These are phyloP conservation scores for Temnothorax rugatulus DNA, from an alignment of 2,888 invertebrate species.

Conservation along the genomic window DNA sequence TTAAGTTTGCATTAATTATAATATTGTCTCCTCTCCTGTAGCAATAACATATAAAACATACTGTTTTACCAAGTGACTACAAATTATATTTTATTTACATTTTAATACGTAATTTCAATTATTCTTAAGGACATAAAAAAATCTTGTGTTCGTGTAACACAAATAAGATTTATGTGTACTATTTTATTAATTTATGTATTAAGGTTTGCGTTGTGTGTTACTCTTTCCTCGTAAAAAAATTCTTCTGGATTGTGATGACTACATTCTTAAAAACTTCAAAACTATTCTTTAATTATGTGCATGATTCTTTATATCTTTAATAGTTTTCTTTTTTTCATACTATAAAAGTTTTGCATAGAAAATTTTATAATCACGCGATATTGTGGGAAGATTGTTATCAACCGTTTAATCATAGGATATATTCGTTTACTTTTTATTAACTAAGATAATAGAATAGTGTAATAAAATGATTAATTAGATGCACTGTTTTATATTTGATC, in stretches of 20 bases:
- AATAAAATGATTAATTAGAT: slow-evolving; percentile 17
- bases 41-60: background rate
- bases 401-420: background rate
- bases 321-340: background rate
- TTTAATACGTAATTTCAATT: slow-evolving; percentile 15
- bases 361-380: background rate
- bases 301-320: background rate
- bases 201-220: background rate
- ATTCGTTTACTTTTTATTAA: background rate
- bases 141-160: slow-evolving; percentile 8
- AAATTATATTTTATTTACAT: slow-evolving; percentile 15
- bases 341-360: background rate
- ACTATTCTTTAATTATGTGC: background rate
- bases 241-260: background rate
- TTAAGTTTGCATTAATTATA: slow-evolving; percentile 21
- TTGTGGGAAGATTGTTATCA: background rate
- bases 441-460: slow-evolving; percentile 12
- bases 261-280: background rate
- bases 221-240: background rate
- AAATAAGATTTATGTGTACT: slow-evolving; percentile 27
- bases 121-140: slow-evolving; percentile 1
- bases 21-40: slow-evolving; percentile 23
- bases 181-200: slow-evolving; percentile 22
- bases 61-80: background rate
- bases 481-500: background rate